These are phyloP conservation scores for Pherbina coryleti DNA, from an alignment of 2,888 invertebrate genomes.

Conservation along the genomic window DNA sequence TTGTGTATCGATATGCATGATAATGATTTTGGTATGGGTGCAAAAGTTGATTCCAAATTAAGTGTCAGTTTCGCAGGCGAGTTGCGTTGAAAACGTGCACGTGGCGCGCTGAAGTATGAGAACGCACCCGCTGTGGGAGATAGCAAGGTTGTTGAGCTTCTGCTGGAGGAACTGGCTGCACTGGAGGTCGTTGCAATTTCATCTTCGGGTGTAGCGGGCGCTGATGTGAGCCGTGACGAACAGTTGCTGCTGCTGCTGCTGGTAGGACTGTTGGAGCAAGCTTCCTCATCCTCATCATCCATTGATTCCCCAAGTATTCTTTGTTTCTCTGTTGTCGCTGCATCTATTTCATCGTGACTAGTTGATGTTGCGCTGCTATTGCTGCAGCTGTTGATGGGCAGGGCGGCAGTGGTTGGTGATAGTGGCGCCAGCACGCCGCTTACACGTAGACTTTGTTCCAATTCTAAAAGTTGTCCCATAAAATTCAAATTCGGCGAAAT, in stretches of 20 bases:
- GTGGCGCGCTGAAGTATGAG: conserved; percentile 49
- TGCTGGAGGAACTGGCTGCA: conserved; percentile 5
- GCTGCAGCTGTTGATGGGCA: conserved; percentile 38
- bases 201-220: conserved; percentile 62
- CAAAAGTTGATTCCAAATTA: conserved; percentile 59
- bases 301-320: background rate
- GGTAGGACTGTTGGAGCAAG: conserved; percentile 53
- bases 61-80: conserved; percentile 64
- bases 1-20: conserved; percentile 63
- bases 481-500: conserved; percentile 97
- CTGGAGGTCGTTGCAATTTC: conserved; percentile 47
- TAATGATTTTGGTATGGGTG: conserved; percentile 62
- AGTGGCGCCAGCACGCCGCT: conserved; percentile 64
- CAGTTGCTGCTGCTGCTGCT: conserved; percentile 56
- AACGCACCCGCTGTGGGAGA: conserved; percentile 50
- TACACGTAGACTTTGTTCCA: conserved; percentile 78
- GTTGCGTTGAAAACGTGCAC: conserved; percentile 60
- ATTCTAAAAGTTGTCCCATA: conserved; percentile 89
- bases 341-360: conserved; percentile 26
- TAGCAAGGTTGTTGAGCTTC: conserved; percentile 4
- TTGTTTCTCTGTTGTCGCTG: background rate
- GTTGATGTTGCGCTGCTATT: conserved; percentile 7
- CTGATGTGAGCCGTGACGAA: conserved; percentile 63
- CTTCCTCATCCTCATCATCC: conserved; percentile 40
- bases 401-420: conserved; percentile 51